These are phyloP conservation scores for Arbacia lixula DNA, from an alignment of 53 echinoderm and acorn worm species.

Conservation along the genomic window DNA sequence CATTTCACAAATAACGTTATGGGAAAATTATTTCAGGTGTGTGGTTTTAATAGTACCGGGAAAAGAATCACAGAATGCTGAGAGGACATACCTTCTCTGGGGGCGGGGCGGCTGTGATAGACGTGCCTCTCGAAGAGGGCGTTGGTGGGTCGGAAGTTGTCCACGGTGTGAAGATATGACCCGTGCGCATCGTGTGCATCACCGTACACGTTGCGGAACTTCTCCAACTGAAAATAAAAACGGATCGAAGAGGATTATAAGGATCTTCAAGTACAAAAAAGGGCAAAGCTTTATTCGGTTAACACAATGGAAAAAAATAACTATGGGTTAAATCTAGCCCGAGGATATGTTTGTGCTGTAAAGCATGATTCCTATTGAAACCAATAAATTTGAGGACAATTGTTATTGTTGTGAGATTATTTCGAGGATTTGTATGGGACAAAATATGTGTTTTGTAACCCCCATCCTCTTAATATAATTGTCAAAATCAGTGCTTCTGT, in stretches of 20 bases:
- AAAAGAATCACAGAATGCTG: too few species aligned
- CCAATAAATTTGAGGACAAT: too few species aligned
- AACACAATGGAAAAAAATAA: too few species aligned
- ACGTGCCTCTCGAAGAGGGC: not conserved
- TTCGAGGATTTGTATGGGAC: not conserved
- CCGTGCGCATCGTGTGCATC: not conserved
- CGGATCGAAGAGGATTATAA: not conserved
- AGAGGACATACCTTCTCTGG: too few species aligned
- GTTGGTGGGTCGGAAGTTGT: conserved; percentile 3
- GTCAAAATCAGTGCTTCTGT: too few species aligned
- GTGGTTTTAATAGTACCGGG: too few species aligned
- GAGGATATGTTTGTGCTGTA: too few species aligned
- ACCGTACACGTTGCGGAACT: conserved; percentile 12
- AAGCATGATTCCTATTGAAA: too few species aligned
- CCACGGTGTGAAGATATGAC: not conserved
- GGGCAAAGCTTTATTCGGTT: too few species aligned
- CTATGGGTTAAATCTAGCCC: too few species aligned
- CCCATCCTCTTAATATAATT: not conserved
- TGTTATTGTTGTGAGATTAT: not conserved
- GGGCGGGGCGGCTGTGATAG: not conserved
- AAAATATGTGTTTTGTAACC: not conserved
- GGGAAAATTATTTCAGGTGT: too few species aligned
- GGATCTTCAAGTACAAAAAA: not conserved
- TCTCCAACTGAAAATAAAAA: not conserved
- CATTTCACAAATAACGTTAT: too few species aligned